phyloP scores from a whole-genome alignment of 2,113 vertebrate genomes.

The Emydura subglobosa region DNA sequence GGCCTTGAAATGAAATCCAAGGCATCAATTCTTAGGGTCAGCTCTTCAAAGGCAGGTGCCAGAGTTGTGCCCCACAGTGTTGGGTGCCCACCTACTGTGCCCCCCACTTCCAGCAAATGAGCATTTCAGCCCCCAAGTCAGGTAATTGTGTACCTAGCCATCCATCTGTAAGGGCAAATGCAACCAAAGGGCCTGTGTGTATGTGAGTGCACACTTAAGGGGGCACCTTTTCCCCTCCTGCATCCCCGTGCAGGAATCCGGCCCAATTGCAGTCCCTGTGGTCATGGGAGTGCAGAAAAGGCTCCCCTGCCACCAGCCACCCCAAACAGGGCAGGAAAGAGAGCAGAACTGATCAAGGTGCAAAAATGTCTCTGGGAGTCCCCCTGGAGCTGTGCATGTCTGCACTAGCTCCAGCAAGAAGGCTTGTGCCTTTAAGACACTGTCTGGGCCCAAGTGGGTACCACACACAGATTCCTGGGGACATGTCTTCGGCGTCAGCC shows the following conservation, averaged over 20 bases:
- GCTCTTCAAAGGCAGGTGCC: background rate
- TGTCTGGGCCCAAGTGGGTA: background rate
- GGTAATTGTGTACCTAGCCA: background rate
- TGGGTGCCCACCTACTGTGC: background rate
- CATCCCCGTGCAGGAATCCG: background rate
- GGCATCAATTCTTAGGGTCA: background rate
- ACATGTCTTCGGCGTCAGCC: background rate
- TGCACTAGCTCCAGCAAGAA: fast-evolving
- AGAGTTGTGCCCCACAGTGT: background rate
- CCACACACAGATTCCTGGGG: fast-evolving
- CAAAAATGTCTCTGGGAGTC: background rate
- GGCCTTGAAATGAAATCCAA: background rate
- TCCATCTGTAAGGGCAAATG: background rate
- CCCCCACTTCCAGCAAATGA: background rate
- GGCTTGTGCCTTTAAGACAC: background rate
- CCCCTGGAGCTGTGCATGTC: background rate
- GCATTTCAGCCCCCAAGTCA: background rate
- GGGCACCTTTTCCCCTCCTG: background rate
- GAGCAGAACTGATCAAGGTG: background rate
- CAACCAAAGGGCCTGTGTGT: background rate
- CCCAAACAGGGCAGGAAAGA: background rate
- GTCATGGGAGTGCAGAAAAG: background rate
- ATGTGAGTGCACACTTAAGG: background rate
- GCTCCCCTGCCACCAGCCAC: background rate
- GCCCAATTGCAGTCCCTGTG: background rate